Base-by-base conservation (phyloP, 2,888 invertebrate genomes). In the Thysanoteuthis rhombus region DNA sequence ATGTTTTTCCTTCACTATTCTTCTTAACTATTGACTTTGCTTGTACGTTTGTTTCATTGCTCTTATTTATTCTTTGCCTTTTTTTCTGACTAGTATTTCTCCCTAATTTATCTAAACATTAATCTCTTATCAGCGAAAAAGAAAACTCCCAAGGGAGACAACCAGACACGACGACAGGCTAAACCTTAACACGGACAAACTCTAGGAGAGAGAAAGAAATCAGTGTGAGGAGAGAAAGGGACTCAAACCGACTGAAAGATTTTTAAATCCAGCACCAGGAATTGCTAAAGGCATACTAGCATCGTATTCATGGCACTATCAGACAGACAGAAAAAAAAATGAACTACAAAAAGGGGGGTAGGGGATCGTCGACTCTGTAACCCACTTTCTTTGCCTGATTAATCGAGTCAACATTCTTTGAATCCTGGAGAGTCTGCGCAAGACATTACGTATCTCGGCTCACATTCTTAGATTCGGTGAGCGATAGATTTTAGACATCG, bases 381-480 rank as follows among this genome's bases (percentile, higher is more conserved):
- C 75, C 75, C 75, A 75, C 1, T 75, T 75, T 75, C 75, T n/a
- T 36, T 75, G 36, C 75, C 19, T 75, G 75, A 75, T 75, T 75
- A 75, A 75, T 75, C 75, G 75, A n/a, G 75, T 75, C 75, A 75
- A 75, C 75, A 75, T 75, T 75, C 75, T 75, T 75, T 75, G 75
- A 75, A 75, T 75, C 75, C 75, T 75, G 36, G 19, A 16, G 36
- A n/a, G 75, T 75, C 75, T 75, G n/a, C 75, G 36, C 75, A 75
- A 75, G n/a, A n/a, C 75, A 75, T 75, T 75, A 75, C 75, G 75
- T 36, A 75, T 36, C n/a, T n/a, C n/a, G n/a, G 12, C n/a, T 75
- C 75, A n/a, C 75, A 75, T 75, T 75, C 36, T 75, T n/a, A 75
- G 75, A 75, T n/a, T 75, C 36, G 52, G 52, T 36, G 75, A n/a